These are phyloP conservation scores for Laticauda colubrina DNA, from an alignment of 2,113 vertebrate species.

Conservation along the genomic window DNA sequence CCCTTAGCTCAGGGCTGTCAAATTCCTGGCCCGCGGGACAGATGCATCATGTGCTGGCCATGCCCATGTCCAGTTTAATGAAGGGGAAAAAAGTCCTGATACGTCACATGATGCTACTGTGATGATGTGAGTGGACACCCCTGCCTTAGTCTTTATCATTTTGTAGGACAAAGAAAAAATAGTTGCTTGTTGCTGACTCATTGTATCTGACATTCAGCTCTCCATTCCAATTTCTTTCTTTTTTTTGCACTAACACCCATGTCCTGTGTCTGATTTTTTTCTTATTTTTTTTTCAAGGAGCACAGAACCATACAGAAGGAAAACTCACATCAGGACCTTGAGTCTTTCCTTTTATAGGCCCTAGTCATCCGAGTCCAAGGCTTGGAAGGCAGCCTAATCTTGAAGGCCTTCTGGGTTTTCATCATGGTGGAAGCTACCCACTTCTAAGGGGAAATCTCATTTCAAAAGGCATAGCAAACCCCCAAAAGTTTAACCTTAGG, in stretches of 20 bases:
- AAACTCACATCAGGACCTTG: background rate
- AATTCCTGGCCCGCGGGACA: too few relatives aligned
- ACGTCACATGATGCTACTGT: too few relatives aligned
- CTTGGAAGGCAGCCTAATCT: background rate
- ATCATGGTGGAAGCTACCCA: background rate
- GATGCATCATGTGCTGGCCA: too few relatives aligned
- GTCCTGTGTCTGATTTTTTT: background rate
- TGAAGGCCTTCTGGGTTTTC: background rate
- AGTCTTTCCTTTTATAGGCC: background rate
- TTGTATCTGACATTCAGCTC: background rate
- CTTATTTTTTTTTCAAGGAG: background rate
- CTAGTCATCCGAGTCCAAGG: background rate
- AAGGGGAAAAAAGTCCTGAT: too few relatives aligned
- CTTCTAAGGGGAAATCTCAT: background rate
- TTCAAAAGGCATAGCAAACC: background rate
- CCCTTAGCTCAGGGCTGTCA: too few relatives aligned
- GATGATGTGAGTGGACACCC: too few relatives aligned
- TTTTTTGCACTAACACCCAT: background rate
- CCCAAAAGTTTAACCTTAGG: too few relatives aligned
- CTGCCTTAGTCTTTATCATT: background rate
- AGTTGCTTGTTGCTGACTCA: background rate
- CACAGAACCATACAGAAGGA: background rate
- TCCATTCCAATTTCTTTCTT: background rate
- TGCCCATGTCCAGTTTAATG: too few relatives aligned
- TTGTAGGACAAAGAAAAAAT: background rate